phyloP scores from a whole-genome alignment of 1,140 invertebrate genomes.

The Saccostrea cuccullata region DNA sequence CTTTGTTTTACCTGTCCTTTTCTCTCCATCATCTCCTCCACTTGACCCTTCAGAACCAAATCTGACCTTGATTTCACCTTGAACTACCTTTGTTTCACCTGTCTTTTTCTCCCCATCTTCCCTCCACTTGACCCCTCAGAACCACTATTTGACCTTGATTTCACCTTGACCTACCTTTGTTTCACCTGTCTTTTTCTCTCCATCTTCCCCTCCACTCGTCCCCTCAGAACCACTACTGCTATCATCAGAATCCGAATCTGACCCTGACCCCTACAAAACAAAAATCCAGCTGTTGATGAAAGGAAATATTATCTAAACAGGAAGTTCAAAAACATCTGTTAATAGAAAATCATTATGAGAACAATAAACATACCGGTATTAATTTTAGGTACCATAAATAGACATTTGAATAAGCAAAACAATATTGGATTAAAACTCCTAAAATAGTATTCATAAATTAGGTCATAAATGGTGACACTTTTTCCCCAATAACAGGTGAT shows the following conservation, averaged over 20 bases:
- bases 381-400: too few species aligned
- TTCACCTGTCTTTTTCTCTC: constrained; percentile 47
- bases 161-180: constrained; percentile 34
- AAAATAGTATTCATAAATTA: too few species aligned
- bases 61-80: not conserved
- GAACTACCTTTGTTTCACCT: constrained; percentile 33
- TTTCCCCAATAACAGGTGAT: too few species aligned
- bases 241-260: constrained; percentile 65
- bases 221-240: constrained; percentile 66
- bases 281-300: not conserved
- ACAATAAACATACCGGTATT: not conserved
- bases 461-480: too few species aligned
- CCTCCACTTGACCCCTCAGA: not conserved
- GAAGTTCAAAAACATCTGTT: not conserved
- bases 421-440: too few species aligned
- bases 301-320: not conserved
- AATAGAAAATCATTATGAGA: not conserved
- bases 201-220: constrained; percentile 52
- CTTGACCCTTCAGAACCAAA: not conserved
- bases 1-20: too few species aligned
- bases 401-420: too few species aligned
- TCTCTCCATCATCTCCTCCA: not conserved
- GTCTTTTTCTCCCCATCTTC: not conserved
- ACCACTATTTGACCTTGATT: not conserved
- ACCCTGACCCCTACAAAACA: constrained; percentile 43